Conservation (phyloP, 2,797 vertebrate genomes). For the Brachyalestes nurse region DNA sequence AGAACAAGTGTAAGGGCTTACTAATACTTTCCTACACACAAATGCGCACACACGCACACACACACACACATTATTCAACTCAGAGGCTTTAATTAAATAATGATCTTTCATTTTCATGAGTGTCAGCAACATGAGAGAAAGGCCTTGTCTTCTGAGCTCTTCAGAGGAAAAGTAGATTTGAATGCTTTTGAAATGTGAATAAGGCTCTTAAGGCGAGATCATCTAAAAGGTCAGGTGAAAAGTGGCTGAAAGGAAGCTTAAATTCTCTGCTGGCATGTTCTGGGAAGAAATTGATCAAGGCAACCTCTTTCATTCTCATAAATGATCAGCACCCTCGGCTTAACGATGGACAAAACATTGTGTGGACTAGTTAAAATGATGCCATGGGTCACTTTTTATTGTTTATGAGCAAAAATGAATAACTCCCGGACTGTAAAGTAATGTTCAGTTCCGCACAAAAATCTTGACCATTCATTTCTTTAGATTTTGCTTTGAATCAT, state of each 20-base stretch:
- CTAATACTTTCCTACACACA: constrained; percentile 7
- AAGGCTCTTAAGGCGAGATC: constrained; percentile 13
- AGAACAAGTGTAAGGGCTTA: constrained; percentile 89
- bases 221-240: neutral
- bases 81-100: constrained; percentile 39
- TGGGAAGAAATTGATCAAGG: neutral
- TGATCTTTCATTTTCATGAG: constrained; percentile 33
- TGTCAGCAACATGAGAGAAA: constrained; percentile 5
- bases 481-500: no score
- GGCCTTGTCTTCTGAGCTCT: constrained; percentile 25
- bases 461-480: no score
- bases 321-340: neutral
- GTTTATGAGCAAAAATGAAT: neutral
- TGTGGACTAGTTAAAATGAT: neutral
- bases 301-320: neutral
- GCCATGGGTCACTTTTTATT: neutral
- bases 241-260: constrained; percentile 5
- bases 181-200: constrained; percentile 22
- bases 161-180: constrained; percentile 24
- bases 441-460: no score
- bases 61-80: neutral
- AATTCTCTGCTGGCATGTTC: constrained; percentile 10
- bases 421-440: neutral
- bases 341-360: neutral
- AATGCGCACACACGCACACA: neutral